Percentiles rank a stretch among this genome's conserved stretches.
phyloP scores from a whole-genome alignment of 2,113 vertebrate genomes.

The Upupa epops region DNA sequence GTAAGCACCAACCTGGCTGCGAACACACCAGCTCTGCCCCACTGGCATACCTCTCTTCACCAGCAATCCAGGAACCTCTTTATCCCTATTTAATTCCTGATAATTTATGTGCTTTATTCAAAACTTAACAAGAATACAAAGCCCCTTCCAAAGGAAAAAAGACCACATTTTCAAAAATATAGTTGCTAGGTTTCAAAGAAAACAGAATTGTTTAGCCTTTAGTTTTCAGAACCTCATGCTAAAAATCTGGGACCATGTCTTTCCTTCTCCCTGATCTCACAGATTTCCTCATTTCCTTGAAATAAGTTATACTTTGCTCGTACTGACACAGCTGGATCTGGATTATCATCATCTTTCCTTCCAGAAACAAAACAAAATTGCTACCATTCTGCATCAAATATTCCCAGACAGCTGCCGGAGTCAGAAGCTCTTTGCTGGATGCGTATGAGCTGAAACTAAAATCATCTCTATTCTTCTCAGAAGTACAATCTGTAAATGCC shows the following conservation, averaged over 20 bases:
- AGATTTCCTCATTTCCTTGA: constrained; percentile 48
- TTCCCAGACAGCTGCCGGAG: constrained; percentile 48
- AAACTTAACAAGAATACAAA: neutral
- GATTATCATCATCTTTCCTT: constrained; percentile 35
- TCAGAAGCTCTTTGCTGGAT: constrained; percentile 29
- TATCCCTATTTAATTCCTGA: too few relatives aligned
- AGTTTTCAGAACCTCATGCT: neutral
- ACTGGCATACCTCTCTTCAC: neutral
- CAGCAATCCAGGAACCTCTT: neutral
- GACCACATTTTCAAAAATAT: neutral
- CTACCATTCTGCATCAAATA: constrained; percentile 42
- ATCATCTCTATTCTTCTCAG: constrained; percentile 48
- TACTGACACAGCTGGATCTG: constrained; percentile 39
- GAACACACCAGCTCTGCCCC: neutral
- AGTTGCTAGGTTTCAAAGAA: neutral
- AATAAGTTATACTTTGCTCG: neutral
- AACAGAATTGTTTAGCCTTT: neutral
- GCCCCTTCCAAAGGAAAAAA: neutral
- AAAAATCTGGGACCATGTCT: neutral
- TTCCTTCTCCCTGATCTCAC: constrained; percentile 9
- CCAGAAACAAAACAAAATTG: constrained; percentile 61
- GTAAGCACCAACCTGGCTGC: neutral
- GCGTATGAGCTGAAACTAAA: constrained; percentile 29
- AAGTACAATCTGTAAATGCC: constrained; percentile 27
- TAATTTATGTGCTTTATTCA: neutral